Evolutionary conservation across 2,888 invertebrate genomes (phyloP), one percentile per base, ranked within the genome.

Genomic region (Altica lythri): DNA sequence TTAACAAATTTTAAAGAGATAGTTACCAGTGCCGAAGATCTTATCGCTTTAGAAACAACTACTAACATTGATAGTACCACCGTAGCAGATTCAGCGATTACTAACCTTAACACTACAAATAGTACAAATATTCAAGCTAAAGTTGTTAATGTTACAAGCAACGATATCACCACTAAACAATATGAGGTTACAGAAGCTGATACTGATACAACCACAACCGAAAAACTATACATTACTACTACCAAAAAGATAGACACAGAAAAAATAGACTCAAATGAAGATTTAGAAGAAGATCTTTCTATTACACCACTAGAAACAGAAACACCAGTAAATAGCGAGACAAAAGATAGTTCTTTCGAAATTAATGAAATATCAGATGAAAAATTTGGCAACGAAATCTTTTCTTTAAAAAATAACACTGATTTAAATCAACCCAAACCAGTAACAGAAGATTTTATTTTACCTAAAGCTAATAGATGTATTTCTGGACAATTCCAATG

Each of bases 401-500:
- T 34, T 34, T 2, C 34, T n/a, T n/a, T n/a, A 1, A 34, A 3
- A 14, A 34, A 8, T 8, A 16, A 34, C 9, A 9, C 14, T 6
- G 2, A 2, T 6, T 12, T 4, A 2, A 12, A 1, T 13, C 63
- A 61, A n/a, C 63, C 69, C 2, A 74, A 70, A 58, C 73, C 73
- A 2, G 73, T 75, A 2, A 72, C 72, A 0, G 75, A 74, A 67
- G 72, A 70, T 18, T 73, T 68, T 47, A 59, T 62, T 2, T 44
- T 74, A n/a, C 64, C 62, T 14, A 69, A 68, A 22, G 81, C 80
- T 61, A 79, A 81, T 0, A 80, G 82, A 68, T 83, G 84, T 62
- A 76, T 78, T 17, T 71, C 77, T 30, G 82, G 81, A 0, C 82
- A 84, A 68, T 84, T 83, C 66, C 81, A 83, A 63, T 84, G 84